phyloP scores from a whole-genome alignment of 2,888 invertebrate species.

The Stenotaenia linearis region DNA sequence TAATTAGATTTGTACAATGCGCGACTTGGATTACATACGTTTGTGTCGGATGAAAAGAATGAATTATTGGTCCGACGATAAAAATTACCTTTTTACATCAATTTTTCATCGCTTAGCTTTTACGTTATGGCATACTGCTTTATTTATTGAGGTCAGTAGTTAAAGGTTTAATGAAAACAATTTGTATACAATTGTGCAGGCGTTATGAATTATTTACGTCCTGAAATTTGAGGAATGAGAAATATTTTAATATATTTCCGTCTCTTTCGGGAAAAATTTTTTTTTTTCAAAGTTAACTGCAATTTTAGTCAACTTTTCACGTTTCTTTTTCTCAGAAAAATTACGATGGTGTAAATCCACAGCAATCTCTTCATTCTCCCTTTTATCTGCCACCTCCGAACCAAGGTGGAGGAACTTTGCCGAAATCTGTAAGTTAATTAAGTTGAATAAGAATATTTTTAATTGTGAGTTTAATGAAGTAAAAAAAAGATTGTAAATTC shows the following conservation, averaged over 20 bases:
- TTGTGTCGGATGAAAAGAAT: not conserved
- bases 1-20: too few relatives aligned
- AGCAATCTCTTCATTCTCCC: constrained; percentile 1
- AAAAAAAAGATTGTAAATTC: not conserved
- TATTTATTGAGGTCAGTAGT: constrained; percentile 56
- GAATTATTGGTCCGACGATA: not conserved
- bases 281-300: not conserved
- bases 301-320: not conserved
- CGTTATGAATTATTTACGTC: not conserved
- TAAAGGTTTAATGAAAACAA: not conserved
- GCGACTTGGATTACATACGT: not conserved
- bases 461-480: not conserved
- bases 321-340: constrained; percentile 7
- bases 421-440: constrained; percentile 24
- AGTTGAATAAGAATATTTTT: not conserved
- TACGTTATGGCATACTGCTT: constrained; percentile 67
- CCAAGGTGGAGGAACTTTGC: not conserved
- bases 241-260: not conserved
- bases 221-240: not conserved
- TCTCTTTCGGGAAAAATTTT: too few relatives aligned
- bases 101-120: constrained; percentile 66
- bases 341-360: not conserved
- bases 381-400: constrained; percentile 2
- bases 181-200: not conserved
- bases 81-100: not conserved